Evolutionary conservation across 2,888 invertebrate genomes (phyloP).

Genomic region (Athalia cordata): DNA sequence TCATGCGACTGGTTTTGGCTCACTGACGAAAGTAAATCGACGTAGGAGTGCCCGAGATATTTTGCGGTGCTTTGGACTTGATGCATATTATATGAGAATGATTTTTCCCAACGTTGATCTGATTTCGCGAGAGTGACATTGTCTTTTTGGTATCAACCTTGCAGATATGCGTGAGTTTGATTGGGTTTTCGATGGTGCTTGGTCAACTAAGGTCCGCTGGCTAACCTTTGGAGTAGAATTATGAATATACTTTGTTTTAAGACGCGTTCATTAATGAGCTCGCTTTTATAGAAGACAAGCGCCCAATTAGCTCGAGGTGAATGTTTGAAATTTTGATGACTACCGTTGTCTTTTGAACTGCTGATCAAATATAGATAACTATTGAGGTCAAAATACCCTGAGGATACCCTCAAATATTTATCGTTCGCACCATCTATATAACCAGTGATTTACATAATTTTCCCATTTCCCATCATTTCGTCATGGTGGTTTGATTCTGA

Average conservation of each 20-base stretch:
- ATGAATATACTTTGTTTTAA: constrained; percentile 7
- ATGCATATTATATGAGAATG: not conserved
- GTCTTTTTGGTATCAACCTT: not conserved
- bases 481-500: not conserved
- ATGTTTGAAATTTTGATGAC: not conserved
- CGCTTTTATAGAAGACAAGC: not conserved
- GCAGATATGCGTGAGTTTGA: constrained; percentile 1
- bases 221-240: constrained; percentile 18
- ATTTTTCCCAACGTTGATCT: constrained; percentile 9
- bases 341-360: not conserved
- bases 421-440: too few species aligned
- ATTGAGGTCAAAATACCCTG: not conserved
- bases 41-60: not conserved
- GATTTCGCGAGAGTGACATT: not conserved
- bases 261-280: constrained; percentile 13
- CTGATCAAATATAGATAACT: constrained; percentile 3
- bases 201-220: constrained; percentile 24
- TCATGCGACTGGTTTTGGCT: constrained; percentile 17
- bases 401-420: too few species aligned
- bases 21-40: constrained; percentile 25
- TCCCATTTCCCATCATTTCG: not conserved
- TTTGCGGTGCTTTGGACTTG: constrained; percentile 4
- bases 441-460: not conserved
- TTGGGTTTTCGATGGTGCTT: constrained; percentile 28
- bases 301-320: constrained; percentile 19